A percentile compares a stretch with the other conserved stretches of the same genome.
Evolutionary conservation across 2,797 vertebrate genomes (phyloP).

Genomic region (Neopelma chrysocephalum): DNA sequence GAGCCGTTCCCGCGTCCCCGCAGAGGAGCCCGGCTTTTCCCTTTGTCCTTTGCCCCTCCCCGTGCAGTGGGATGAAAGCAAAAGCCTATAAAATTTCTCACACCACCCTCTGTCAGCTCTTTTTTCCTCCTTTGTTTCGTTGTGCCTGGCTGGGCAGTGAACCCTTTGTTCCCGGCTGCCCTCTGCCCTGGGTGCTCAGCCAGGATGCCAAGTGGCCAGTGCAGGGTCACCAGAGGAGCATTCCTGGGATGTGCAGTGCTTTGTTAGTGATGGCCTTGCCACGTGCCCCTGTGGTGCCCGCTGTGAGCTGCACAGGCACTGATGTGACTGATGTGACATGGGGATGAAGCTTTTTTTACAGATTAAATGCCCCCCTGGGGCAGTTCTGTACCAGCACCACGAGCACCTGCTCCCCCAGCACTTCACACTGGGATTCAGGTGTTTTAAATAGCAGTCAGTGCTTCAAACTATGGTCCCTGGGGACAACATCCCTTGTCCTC

Average conservation of each 20-base stretch:
- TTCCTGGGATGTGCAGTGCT: rapidly evolving
- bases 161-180: background rate
- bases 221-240: background rate
- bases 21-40: background rate
- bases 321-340: rapidly evolving
- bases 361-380: rapidly evolving
- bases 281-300: rapidly evolving
- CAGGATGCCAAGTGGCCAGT: background rate
- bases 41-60: background rate
- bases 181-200: background rate
- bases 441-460: background rate
- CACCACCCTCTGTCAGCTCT: background rate
- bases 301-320: background rate
- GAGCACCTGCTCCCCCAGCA: background rate
- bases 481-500: rapidly evolving
- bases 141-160: background rate
- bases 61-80: background rate
- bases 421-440: background rate
- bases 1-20: rapidly evolving
- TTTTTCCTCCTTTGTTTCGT: background rate
- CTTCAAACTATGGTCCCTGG: background rate
- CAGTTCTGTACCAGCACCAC: rapidly evolving
- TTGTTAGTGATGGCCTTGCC: background rate
- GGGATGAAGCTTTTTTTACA: background rate
- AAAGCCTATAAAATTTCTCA: background rate